Conservation (phyloP, 2,797 vertebrate species). For the Apogon hyalosoma region DNA sequence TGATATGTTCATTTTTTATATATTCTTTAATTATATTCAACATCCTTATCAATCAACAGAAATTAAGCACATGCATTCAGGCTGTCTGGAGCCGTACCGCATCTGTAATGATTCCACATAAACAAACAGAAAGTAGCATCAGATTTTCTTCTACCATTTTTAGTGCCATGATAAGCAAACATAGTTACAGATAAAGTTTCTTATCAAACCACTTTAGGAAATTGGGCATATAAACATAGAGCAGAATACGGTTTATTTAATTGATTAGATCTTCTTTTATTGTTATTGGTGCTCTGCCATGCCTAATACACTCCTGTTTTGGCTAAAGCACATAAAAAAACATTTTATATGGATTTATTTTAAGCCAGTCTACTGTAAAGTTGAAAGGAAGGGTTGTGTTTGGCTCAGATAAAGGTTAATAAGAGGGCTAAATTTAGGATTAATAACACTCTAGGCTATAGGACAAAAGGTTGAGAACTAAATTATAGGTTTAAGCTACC, state of each 20-base stretch:
- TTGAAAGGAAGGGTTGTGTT: constrained; percentile 15
- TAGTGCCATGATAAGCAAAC: constrained; percentile 49
- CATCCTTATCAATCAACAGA: constrained; percentile 16
- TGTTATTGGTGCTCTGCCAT: constrained; percentile 28
- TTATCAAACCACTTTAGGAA: constrained; percentile 46
- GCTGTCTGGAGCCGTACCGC: background rate
- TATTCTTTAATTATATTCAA: no score
- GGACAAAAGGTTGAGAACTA: constrained; percentile 14
- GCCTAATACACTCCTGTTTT: constrained; percentile 24
- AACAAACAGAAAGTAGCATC: constrained; percentile 34
- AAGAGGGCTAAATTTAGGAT: constrained; percentile 13
- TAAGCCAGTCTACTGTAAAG: constrained; percentile 5
- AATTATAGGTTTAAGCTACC: constrained; percentile 17
- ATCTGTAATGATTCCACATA: constrained; percentile 23
- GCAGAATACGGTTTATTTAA: constrained; percentile 52
- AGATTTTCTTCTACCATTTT: constrained; percentile 18
- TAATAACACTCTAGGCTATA: background rate
- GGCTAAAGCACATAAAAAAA: constrained; percentile 11
- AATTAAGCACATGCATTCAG: constrained; percentile 24
- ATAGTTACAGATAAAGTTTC: constrained; percentile 25
- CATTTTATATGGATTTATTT: background rate
- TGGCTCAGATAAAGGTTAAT: constrained; percentile 12
- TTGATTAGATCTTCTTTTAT: constrained; percentile 53
- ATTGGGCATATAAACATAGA: constrained; percentile 41
- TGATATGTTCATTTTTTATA: no score